Conservation (phyloP, 2,797 vertebrate genomes). For the Cossypha polioptera region DNA sequence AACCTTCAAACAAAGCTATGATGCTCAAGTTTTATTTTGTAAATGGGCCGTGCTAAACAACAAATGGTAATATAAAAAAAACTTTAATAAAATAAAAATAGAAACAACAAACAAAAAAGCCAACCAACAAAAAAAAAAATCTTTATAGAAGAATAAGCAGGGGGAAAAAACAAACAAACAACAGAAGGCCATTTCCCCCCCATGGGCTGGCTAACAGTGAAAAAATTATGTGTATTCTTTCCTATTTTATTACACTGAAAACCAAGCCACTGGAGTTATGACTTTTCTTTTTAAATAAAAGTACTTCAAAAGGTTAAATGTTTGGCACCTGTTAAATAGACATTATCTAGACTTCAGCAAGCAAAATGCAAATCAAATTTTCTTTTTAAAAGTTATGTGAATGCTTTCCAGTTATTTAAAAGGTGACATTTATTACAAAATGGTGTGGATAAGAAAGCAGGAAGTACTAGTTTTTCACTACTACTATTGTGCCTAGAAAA, state of each 20-base stretch:
- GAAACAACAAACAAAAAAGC: background rate
- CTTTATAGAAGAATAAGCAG: background rate
- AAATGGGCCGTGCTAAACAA: background rate
- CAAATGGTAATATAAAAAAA: background rate
- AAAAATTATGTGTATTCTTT: background rate
- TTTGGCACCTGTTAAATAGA: constrained; percentile 1
- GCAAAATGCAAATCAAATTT: constrained; percentile 28
- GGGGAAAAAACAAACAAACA: background rate
- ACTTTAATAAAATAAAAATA: background rate
- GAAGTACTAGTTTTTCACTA: background rate
- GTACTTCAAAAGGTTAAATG: background rate
- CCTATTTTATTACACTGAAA: constrained; percentile 15
- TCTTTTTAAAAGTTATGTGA: background rate
- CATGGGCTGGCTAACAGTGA: background rate
- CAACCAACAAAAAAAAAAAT: background rate
- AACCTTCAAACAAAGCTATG: constrained; percentile 16
- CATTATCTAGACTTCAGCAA: constrained; percentile 1
- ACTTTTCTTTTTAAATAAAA: background rate
- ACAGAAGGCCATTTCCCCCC: background rate
- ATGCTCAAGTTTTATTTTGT: background rate
- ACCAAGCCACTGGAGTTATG: background rate
- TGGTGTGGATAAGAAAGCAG: background rate
- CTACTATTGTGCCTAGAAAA: background rate
- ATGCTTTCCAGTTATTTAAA: background rate
- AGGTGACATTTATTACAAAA: background rate